Base-by-base conservation (phyloP, 1,140 invertebrate species). In the Orchesella cincta region DNA sequence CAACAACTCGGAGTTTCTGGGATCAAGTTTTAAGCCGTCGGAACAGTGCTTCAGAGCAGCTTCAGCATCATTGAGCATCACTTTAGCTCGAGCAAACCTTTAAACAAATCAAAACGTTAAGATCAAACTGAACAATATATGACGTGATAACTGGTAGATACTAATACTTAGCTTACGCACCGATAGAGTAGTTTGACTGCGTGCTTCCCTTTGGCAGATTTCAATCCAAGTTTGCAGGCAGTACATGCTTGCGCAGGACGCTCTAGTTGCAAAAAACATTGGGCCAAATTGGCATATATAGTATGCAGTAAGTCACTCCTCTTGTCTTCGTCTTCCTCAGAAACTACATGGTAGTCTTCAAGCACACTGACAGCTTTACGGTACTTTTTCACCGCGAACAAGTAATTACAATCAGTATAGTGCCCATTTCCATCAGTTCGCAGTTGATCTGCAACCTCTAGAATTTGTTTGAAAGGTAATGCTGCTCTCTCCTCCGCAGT, bases 261-360 rank as follows among this genome's bases (percentile, higher is more conserved):
- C 12, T 78, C 73, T 14, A 74, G n/a, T 26, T 74, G 33, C 8
- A 78, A 67, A 35, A 74, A 78, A 12, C 46, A 34, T 28, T 74
- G 72, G 1, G 72, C 73, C 34, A 70, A 29, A 46, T 78, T 78
- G 5, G 62, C 57, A 57, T 78, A 78, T 1, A 78, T 34, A 1
- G 62, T 67, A 34, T 73, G 73, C 3, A 78, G 36, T 20, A 67
- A 20, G 8, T 74, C 39, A 5, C 70, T 33, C 77, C 90, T 85
- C 36, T 86, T 82, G n/a, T 86, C 84, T 57, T 90, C 85, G 82
- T 91, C 85, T 35, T 79, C 78, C 81, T 92, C 88, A 67, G 89
- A 86, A 5, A 52, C 34, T 16, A 71, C 26, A 62, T 26, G 31
- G 33, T 67, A 67, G 3, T 73, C 71, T 31, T 73, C 71, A 14